These are phyloP conservation scores for Xylocopa sonorina DNA, from an alignment of 1,140 invertebrate genomes.

Conservation along the genomic window DNA sequence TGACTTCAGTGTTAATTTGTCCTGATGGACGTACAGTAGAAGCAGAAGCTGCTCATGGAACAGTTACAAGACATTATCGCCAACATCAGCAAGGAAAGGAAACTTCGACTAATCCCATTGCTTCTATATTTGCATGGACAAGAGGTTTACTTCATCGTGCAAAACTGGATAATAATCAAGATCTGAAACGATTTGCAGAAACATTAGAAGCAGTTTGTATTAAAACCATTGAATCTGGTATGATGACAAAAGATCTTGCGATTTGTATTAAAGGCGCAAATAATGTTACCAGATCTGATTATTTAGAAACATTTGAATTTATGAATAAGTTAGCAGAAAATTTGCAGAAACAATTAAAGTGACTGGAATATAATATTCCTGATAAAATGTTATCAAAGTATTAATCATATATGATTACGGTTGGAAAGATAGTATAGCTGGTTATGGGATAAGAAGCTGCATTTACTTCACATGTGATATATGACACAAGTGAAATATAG, in stretches of 20 bases:
- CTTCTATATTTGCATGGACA: conserved; percentile 99
- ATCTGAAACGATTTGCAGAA: conserved; percentile 90
- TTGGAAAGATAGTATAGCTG: conserved; percentile 1
- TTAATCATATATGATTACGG: conserved; percentile 32
- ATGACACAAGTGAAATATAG: background rate
- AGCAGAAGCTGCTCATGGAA: conserved; percentile 98
- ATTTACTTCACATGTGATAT: conserved; percentile 14
- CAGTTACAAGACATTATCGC: conserved; percentile 97
- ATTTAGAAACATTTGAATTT: conserved; percentile 98
- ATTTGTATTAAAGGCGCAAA: conserved; percentile 98
- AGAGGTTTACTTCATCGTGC: conserved; percentile 95
- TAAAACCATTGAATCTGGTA: conserved; percentile 95
- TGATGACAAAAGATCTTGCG: conserved; percentile 99
- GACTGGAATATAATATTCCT: conserved; percentile 20
- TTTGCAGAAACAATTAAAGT: conserved; percentile 84
- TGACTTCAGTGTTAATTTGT: conserved; percentile 97
- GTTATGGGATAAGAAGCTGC: conserved; percentile 36
- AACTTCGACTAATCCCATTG: conserved; percentile 98
- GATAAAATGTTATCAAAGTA: conserved; percentile 45
- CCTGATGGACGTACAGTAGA: conserved; percentile 99
- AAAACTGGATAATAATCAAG: conserved; percentile 93
- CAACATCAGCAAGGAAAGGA: conserved; percentile 97
- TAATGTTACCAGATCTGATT: conserved; percentile 92
- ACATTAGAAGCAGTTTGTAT: conserved; percentile 95
- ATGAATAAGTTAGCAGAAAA: conserved; percentile 98